Percentiles rank a stretch among this genome's conserved stretches.
Evolutionary conservation across 2,797 vertebrate genomes (phyloP).

Genomic region (Sardinella longiceps): DNA sequence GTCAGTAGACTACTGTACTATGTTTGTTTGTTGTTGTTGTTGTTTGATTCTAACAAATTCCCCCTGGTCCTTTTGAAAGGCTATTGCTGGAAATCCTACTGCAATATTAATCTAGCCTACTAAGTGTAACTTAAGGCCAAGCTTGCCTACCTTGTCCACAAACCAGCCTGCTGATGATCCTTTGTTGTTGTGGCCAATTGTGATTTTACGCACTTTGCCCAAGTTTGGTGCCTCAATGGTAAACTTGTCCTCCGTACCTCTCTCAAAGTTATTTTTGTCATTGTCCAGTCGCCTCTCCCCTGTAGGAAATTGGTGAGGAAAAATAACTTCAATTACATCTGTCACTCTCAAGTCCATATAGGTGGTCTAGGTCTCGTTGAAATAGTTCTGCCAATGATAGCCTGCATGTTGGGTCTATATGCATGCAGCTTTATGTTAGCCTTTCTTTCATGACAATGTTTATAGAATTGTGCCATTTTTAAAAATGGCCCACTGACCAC

Average conservation of each 20-base stretch:
- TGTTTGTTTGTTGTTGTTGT: background rate
- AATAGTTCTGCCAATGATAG: no score
- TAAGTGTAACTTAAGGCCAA: background rate
- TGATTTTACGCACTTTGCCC: conserved; percentile 90
- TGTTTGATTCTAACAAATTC: conserved; percentile 1
- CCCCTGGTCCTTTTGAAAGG: background rate
- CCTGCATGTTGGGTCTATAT: background rate
- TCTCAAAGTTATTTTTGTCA: conserved; percentile 95
- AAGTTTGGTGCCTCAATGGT: conserved; percentile 89
- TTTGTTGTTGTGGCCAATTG: conserved; percentile 95
- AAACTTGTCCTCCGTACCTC: conserved; percentile 92
- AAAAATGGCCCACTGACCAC: background rate
- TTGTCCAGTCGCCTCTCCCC: conserved; percentile 89
- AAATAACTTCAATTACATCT: background rate
- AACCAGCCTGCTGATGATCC: conserved; percentile 96
- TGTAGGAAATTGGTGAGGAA: conserved; percentile 54
- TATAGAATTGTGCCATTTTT: background rate
- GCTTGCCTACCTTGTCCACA: conserved; percentile 81
- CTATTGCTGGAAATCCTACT: background rate
- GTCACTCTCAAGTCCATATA: no score
- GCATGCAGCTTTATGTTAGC: background rate
- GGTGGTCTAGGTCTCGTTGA: no score
- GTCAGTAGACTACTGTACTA: no score
- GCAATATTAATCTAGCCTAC: background rate
- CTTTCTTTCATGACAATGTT: background rate